A percentile compares a stretch with the other conserved stretches of the same genome.
phyloP scores from a whole-genome alignment of 2,797 vertebrate genomes.

The Channallabes apus region DNA sequence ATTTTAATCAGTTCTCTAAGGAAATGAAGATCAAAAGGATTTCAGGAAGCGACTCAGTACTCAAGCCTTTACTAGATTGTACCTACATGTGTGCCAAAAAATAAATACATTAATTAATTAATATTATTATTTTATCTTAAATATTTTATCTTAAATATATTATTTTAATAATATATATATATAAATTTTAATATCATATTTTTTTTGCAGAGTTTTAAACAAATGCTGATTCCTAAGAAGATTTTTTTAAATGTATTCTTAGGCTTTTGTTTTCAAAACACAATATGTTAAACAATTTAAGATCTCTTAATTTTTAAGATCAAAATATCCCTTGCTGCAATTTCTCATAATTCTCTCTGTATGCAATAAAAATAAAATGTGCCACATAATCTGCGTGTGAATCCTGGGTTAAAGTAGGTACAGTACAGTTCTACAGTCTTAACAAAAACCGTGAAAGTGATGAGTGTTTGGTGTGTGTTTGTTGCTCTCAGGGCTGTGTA shows the following conservation, averaged over 20 bases:
- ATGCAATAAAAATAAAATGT: neutral
- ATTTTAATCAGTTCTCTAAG: neutral
- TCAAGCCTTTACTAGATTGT: neutral
- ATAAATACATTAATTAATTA: no score
- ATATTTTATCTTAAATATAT: no score
- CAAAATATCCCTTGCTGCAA: neutral
- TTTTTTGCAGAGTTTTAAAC: neutral
- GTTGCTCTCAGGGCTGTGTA: constrained; percentile 7
- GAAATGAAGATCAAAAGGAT: neutral
- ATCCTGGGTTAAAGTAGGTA: neutral
- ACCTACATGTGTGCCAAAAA: neutral
- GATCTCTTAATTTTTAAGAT: neutral
- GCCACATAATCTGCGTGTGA: neutral
- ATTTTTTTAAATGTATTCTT: neutral
- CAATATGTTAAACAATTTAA: neutral
- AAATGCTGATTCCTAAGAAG: neutral
- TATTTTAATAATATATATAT: no score
- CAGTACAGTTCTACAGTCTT: neutral
- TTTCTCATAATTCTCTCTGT: neutral
- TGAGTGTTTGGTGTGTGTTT: constrained; percentile 3
- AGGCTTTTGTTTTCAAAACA: no score
- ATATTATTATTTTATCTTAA: no score
- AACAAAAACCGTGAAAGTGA: neutral
- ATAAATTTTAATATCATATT: neutral
- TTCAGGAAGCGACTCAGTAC: neutral